Conservation (phyloP, 2,113 vertebrate species). For the Recurvirostra avosetta region DNA sequence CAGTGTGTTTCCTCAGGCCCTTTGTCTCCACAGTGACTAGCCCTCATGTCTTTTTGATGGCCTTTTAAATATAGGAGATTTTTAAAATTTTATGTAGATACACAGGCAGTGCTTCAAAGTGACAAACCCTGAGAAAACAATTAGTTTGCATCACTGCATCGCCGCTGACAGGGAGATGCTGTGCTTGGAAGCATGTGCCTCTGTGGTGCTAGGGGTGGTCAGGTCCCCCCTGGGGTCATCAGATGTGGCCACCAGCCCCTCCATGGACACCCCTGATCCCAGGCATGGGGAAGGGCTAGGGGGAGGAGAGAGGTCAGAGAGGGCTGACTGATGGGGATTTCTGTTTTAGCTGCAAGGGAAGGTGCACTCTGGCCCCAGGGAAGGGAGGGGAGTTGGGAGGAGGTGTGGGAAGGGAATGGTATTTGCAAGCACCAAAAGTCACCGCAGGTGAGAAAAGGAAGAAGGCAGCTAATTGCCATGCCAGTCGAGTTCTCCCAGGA, state of each 20-base stretch:
- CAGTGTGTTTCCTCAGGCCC: neutral
- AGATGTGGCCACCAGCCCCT: neutral
- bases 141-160: neutral
- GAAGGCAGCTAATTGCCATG: constrained; percentile 18
- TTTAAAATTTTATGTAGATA: neutral
- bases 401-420: constrained; percentile 52
- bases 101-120: neutral
- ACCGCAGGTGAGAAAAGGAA: neutral
- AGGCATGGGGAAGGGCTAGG: neutral
- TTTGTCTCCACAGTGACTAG: neutral
- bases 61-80: neutral
- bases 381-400: neutral
- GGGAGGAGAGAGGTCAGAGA: neutral
- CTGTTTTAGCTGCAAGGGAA: neutral
- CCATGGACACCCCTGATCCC: neutral
- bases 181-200: neutral
- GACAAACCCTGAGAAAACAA: neutral
- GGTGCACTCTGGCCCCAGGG: constrained; percentile 10
- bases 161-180: fast-evolving
- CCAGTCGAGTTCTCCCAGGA: constrained; percentile 39
- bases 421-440: constrained; percentile 32
- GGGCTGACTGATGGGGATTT: neutral
- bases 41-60: neutral
- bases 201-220: neutral
- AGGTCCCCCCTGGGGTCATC: neutral